Conservation (phyloP, 2,797 vertebrate species). For the Chromis chromis region DNA sequence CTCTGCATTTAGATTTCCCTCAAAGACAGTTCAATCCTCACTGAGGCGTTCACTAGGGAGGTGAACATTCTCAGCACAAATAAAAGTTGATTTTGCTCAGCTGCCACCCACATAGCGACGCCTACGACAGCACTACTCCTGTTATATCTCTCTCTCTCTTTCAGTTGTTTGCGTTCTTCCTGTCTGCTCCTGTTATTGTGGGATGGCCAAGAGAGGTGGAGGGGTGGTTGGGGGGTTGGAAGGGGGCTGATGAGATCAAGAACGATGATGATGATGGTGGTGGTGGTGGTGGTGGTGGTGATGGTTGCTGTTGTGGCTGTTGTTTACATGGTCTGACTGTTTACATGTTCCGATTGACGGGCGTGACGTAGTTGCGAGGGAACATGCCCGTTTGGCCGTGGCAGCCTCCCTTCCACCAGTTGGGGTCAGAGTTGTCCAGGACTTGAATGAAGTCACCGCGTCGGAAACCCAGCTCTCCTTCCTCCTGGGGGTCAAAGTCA, state of each 20-base stretch:
- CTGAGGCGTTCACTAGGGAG: conserved; percentile 61
- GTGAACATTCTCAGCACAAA: conserved; percentile 73
- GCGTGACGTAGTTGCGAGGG: conserved; percentile 98
- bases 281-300: conserved; percentile 20
- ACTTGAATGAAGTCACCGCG: conserved; percentile 98
- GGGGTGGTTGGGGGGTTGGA: conserved; percentile 17
- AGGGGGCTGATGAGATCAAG: conserved; percentile 62
- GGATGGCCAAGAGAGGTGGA: conserved; percentile 52
- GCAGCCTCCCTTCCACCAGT: conserved; percentile 98
- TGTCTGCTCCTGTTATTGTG: conserved; percentile 70
- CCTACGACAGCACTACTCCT: conserved; percentile 65
- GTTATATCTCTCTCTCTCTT: conserved; percentile 51
- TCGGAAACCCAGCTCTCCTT: conserved; percentile 96
- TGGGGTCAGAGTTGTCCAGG: conserved; percentile 97
- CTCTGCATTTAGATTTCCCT: conserved; percentile 67
- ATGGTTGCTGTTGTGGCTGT: conserved; percentile 46
- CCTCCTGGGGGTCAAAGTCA: conserved; percentile 99
- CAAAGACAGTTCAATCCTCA: conserved; percentile 69
- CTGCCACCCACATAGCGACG: conserved; percentile 63
- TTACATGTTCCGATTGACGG: conserved; percentile 97
- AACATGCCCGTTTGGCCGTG: conserved; percentile 99
- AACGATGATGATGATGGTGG: conserved; percentile 44
- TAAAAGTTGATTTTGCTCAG: conserved; percentile 72
- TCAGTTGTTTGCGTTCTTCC: conserved; percentile 65
- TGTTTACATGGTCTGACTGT: conserved; percentile 89